Evolutionary conservation across 1,140 invertebrate species (phyloP).

Genomic region (Drosophila seguyi): DNA sequence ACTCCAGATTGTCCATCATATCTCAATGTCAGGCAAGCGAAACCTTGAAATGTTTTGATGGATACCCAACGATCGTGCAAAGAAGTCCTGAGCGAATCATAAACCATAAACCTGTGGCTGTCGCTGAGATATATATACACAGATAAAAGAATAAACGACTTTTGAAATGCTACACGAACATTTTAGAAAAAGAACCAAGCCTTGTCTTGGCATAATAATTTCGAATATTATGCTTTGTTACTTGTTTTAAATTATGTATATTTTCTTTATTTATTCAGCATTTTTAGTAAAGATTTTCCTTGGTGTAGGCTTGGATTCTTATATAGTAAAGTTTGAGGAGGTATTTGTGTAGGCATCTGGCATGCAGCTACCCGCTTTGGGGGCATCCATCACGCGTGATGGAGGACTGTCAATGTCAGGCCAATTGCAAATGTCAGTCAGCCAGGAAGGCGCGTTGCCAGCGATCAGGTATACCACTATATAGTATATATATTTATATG

Average conservation of each 20-base stretch:
- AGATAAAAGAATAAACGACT: background rate
- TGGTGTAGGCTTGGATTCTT: background rate
- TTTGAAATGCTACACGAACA: background rate
- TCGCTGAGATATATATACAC: background rate
- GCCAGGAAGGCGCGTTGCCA: slow-evolving; percentile 37
- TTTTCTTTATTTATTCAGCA: background rate
- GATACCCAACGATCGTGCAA: slow-evolving; percentile 47
- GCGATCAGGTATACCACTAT: slow-evolving; percentile 12
- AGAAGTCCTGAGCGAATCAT: slow-evolving; percentile 57
- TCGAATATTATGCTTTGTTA: background rate
- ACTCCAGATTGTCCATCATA: slow-evolving; percentile 35
- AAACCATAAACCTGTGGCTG: slow-evolving; percentile 57
- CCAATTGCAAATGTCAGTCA: slow-evolving; percentile 56
- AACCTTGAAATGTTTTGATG: slow-evolving; percentile 53
- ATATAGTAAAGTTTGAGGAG: background rate
- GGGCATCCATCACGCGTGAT: slow-evolving; percentile 63
- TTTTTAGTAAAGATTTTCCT: background rate
- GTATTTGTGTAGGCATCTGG: slow-evolving; percentile 41
- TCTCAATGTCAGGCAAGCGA: slow-evolving; percentile 20
- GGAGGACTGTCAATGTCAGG: slow-evolving; percentile 71
- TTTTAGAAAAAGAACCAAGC: background rate
- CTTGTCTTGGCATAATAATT: background rate
- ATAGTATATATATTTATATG: background rate
- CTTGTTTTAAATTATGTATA: too few relatives aligned
- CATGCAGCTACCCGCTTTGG: slow-evolving; percentile 56